A percentile compares a stretch with the other conserved stretches of the same genome.
Evolutionary conservation across 1,140 invertebrate genomes (phyloP).

Genomic region (Heliconius hewitsoni): DNA sequence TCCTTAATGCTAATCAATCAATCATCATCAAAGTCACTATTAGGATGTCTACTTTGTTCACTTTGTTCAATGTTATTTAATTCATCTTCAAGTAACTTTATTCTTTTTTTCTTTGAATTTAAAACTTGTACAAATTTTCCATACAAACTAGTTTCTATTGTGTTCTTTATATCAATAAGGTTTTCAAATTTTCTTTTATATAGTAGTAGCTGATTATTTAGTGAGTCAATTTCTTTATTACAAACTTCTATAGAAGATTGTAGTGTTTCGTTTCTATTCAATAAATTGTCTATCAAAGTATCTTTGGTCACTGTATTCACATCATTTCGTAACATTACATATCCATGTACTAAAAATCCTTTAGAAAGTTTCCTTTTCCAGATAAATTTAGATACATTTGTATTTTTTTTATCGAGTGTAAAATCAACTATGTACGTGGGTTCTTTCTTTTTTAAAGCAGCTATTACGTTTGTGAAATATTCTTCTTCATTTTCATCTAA

Average conservation of each 20-base stretch:
- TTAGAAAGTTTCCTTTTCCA: constrained; percentile 59
- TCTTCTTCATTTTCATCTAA: constrained; percentile 51
- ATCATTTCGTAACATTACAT: constrained; percentile 50
- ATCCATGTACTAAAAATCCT: constrained; percentile 53
- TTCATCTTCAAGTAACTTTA: constrained; percentile 52
- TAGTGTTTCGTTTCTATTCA: constrained; percentile 54
- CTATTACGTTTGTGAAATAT: constrained; percentile 51
- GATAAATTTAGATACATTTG: constrained; percentile 46
- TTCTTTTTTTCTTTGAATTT: constrained; percentile 67
- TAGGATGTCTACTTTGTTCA: background rate
- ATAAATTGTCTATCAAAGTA: constrained; percentile 54
- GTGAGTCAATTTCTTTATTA: constrained; percentile 42
- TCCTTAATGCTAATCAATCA: background rate
- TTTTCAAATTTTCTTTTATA: constrained; percentile 57
- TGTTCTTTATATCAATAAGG: constrained; percentile 54
- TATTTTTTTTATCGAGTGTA: constrained; percentile 23
- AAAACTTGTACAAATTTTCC: constrained; percentile 64
- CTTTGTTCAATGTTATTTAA: constrained; percentile 20
- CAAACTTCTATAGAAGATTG: constrained; percentile 38
- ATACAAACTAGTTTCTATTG: constrained; percentile 59
- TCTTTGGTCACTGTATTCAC: constrained; percentile 44
- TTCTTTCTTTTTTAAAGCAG: constrained; percentile 41
- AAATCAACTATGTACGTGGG: constrained; percentile 52
- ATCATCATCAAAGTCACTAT: background rate
- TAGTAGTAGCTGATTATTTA: constrained; percentile 48